Evolutionary conservation across 2,797 vertebrate genomes (phyloP), one percentile per base, ranked within the genome.

Genomic region (Cynodonichthys magdalenae): DNA sequence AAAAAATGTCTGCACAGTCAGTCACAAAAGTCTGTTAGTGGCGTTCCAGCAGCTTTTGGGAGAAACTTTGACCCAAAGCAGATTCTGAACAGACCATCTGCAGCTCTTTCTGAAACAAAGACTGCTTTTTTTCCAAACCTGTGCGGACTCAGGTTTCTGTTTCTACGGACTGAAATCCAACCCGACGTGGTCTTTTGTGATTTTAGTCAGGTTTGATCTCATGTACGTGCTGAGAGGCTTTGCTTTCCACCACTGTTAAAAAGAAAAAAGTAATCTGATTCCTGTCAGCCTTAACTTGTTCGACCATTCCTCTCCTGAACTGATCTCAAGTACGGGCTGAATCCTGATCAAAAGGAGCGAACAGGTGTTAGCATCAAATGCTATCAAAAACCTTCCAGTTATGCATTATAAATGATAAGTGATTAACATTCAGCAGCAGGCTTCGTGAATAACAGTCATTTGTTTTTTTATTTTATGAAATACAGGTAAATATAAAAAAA

Each of bases 11-110:
- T 36, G 34, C 34, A 11, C 34, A 2, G 34, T 1, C 9, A 2
- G 34, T 36, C 34, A 8, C 34, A 8, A 36, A 36, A 11, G 7
- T 15, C 17, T 42, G n/a, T 9, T 18, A 50, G 15, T 1, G 17
- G 20, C 4, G 52, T 48, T 70, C 15, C 53, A 44, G 45, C 54
- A 70, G 50, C 42, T 20, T 58, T 53, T 41, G 19, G 36, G 56
- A 63, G 27, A 14, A 27, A 44, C 45, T 47, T 7, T 69, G 59
- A 63, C 53, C 54, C 44, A 59, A 53, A 17, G 50, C 50, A 59
- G 55, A 48, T 56, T 48, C 53, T 28, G 49, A 31, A 42, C 9
- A 15, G 4, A 42, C 63, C 63, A 51, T 57, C 63, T 66, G 63
- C 39, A 29, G 36, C 27, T 18, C 47, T 15, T 1, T 31, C 55